These are phyloP conservation scores for Bucco capensis DNA, from an alignment of 2,113 vertebrate genomes.

Conservation along the genomic window DNA sequence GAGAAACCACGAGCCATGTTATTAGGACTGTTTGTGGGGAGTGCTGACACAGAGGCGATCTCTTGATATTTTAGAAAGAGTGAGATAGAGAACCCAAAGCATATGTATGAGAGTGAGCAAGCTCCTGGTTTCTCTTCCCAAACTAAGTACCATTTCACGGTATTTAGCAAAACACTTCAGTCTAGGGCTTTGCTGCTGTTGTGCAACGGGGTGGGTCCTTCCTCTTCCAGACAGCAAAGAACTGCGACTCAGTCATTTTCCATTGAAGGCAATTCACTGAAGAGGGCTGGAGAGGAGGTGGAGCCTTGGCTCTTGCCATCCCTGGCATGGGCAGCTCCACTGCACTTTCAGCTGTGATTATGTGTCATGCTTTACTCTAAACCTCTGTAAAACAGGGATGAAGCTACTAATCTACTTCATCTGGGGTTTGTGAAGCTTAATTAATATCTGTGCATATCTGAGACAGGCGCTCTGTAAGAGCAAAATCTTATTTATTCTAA, in stretches of 20 bases:
- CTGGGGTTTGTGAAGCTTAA: constrained; percentile 37
- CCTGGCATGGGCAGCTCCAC: not conserved
- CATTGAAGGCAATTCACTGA: constrained; percentile 36
- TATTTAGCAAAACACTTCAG: not conserved
- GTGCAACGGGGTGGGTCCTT: constrained; percentile 9
- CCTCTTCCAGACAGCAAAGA: not conserved
- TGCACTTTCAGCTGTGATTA: not conserved
- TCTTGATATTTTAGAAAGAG: not conserved
- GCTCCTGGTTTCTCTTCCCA: not conserved
- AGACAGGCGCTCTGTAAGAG: not conserved
- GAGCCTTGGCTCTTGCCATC: not conserved
- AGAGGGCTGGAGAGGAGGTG: constrained; percentile 29
- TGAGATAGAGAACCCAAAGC: not conserved
- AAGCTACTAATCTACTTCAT: constrained; percentile 49
- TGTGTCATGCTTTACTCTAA: constrained; percentile 3
- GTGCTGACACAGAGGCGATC: not conserved
- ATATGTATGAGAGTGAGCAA: rapidly evolving
- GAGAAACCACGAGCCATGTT: not conserved
- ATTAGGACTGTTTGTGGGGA: not conserved
- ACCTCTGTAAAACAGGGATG: constrained; percentile 35
- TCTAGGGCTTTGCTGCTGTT: not conserved
- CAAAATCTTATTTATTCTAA: constrained; percentile 33
- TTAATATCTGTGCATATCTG: constrained; percentile 14
- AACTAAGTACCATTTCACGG: not conserved
- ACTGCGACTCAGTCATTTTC: not conserved